Base-by-base conservation (phyloP, 2,888 invertebrate species). In the Archaeoteleia sp. region DNA sequence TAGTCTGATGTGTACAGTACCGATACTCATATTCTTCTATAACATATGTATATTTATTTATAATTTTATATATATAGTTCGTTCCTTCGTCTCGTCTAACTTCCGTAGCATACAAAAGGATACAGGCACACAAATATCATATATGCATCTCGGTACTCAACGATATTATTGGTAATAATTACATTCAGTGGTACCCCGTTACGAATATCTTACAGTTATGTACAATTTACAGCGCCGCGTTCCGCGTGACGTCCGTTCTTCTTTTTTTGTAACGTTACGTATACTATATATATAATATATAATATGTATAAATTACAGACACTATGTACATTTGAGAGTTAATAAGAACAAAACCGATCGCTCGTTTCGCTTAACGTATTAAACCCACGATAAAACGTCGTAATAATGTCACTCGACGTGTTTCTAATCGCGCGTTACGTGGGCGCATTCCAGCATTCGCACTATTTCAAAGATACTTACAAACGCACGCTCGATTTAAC, bases 91-190 rank as follows among this genome's bases (percentile, higher is more conserved):
- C 76, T 76, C 73, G 60, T 48, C 71, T 55, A 74, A 71, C 73
- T 71, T 81, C 76, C 75, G 74, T 82, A 82, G 83, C 82, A 82
- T 83, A 84, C 82, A 84, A 84, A 83, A 82, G 82, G 80, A 82
- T 83, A 83, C 83, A 84, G 83, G 83, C 83, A 84, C 83, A 83
- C 83, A 83, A 82, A 84, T 83, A 83, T 83, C 82, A 83, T 83
- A 83, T 83, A 83, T 82, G 82, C 81, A 80, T 82, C 66, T 71
- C 62, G 71, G 76, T 72, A 73, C 79, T 75, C 74, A 79, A 75
- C 75, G 73, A 73, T 69, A 79, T 78, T 82, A 80, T 75, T 75
- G 72, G 72, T 70, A 78, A 77, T 84, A 82, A 83, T 83, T 82
- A 84, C 83, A 83, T 74, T 81, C 82, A 80, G 73, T 76, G 74